Conservation (phyloP, 2,797 vertebrate genomes). For the Malurus splendens region DNA sequence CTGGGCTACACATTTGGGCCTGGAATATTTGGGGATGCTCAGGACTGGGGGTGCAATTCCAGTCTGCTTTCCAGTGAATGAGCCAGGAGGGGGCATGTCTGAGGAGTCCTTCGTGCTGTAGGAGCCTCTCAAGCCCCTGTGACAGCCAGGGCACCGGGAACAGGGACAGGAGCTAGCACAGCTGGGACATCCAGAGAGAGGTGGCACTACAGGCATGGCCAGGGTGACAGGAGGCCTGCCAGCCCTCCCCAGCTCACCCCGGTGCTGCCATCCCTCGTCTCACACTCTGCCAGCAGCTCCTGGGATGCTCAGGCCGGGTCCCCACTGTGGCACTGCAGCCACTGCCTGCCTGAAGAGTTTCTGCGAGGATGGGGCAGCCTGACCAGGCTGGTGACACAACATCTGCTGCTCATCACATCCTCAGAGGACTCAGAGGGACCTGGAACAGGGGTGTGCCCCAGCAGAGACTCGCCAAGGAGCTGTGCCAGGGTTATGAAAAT, state of each 20-base stretch:
- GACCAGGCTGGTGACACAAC: neutral
- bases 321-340: neutral
- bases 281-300: neutral
- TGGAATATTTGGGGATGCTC: neutral
- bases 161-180: neutral
- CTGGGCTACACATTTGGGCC: neutral
- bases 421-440: neutral
- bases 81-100: neutral
- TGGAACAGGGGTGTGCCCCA: neutral
- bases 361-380: neutral
- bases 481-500: neutral
- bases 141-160: neutral
- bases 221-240: neutral
- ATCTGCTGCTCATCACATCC: neutral
- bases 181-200: neutral
- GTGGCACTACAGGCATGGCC: neutral
- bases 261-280: neutral
- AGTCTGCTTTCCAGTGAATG: neutral
- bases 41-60: neutral
- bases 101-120: neutral
- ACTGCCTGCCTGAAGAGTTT: accelerated
- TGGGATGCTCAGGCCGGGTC: accelerated
- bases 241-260: neutral
- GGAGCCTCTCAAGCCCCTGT: neutral
- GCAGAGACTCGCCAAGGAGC: neutral